A percentile compares a stretch with the other conserved stretches of the same genome.
phyloP scores from a whole-genome alignment of 1,140 invertebrate species.

The Drosophila watanabei region DNA sequence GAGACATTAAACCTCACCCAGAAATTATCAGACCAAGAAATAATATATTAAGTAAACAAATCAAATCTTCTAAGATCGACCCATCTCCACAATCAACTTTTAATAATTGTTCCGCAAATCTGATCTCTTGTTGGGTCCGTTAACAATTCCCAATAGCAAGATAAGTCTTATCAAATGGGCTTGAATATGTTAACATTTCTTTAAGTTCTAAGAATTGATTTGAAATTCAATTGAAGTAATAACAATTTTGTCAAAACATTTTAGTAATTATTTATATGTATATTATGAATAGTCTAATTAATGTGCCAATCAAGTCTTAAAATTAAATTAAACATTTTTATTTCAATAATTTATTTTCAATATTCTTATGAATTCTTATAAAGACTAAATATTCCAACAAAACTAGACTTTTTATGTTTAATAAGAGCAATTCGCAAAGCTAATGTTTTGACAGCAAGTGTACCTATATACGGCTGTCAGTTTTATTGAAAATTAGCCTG shows the following conservation, averaged over 20 bases:
- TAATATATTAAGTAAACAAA: neutral
- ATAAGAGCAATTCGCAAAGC: conserved; percentile 4
- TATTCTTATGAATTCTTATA: neutral
- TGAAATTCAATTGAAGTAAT: too few species aligned
- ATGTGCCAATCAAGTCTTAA: too few species aligned
- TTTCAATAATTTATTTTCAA: neutral
- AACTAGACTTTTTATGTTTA: neutral
- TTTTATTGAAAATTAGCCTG: conserved; percentile 83
- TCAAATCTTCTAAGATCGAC: neutral
- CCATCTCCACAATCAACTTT: too few species aligned
- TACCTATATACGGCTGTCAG: conserved; percentile 62
- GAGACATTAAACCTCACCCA: neutral
- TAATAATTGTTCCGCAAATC: too few species aligned
- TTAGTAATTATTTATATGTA: too few species aligned
- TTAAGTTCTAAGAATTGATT: too few species aligned
- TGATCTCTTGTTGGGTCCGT: too few species aligned
- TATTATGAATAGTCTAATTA: too few species aligned
- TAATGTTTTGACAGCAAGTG: conserved; percentile 8
- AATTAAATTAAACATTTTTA: neutral
- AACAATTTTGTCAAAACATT: too few species aligned
- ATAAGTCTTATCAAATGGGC: too few species aligned
- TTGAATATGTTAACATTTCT: too few species aligned
- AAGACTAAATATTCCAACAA: neutral
- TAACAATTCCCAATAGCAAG: too few species aligned
- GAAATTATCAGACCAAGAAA: neutral